Conservation (phyloP, 2,113 vertebrate genomes). For the Salvelinus alpinus region DNA sequence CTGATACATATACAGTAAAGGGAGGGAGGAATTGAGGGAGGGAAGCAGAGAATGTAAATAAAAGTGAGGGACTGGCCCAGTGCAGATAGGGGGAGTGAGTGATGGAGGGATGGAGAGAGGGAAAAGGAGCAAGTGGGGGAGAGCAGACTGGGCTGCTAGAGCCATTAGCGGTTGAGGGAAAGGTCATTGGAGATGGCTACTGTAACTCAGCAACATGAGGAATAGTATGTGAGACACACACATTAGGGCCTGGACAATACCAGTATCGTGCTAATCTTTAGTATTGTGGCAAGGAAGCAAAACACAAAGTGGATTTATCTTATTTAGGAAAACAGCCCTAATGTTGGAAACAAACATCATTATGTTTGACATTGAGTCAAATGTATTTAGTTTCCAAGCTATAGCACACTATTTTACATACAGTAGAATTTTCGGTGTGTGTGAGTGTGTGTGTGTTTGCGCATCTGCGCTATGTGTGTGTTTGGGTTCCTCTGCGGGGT, state of each 20-base stretch:
- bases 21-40: conserved; percentile 46
- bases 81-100: conserved; percentile 3
- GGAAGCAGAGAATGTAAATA: conserved; percentile 38
- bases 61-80: conserved; percentile 22
- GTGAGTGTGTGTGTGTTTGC: conserved; percentile 11
- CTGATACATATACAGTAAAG: conserved; percentile 41
- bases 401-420: too few species aligned
- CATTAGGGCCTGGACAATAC: neutral
- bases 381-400: too few species aligned
- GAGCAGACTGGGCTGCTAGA: conserved; percentile 60
- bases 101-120: conserved; percentile 15
- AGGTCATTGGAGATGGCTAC: conserved; percentile 52
- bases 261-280: neutral
- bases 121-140: neutral
- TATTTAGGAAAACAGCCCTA: too few species aligned
- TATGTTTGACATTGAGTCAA: too few species aligned
- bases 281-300: too few species aligned
- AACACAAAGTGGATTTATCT: too few species aligned
- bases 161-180: conserved; percentile 66
- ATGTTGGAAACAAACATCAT: too few species aligned
- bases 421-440: neutral
- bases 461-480: conserved; percentile 11
- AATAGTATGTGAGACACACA: conserved; percentile 5
- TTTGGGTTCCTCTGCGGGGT: neutral
- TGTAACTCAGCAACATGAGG: conserved; percentile 20